Evolutionary conservation across 2,113 vertebrate species (phyloP).

Genomic region (Heterocephalus glaber): DNA sequence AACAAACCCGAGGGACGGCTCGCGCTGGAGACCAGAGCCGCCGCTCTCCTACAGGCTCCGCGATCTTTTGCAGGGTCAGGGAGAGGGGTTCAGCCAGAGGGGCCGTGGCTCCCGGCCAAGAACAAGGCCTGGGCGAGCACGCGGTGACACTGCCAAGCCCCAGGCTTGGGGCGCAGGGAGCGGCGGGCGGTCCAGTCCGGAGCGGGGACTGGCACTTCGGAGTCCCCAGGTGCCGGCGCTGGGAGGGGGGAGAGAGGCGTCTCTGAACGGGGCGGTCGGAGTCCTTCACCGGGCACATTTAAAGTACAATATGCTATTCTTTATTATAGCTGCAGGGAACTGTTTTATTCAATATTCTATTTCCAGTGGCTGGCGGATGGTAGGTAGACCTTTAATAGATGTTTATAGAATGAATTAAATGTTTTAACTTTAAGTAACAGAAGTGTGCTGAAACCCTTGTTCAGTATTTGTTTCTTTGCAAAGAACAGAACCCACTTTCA

Average conservation of each 20-base stretch:
- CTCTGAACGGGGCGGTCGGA: not conserved
- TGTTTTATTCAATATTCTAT: not conserved
- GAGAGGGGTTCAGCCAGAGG: fast-evolving
- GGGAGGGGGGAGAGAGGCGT: not conserved
- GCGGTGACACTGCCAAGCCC: too few species aligned
- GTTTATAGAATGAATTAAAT: not conserved
- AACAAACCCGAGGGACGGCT: not conserved
- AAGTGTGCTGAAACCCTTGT: not conserved
- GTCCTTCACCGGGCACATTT: not conserved
- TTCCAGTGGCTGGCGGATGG: not conserved
- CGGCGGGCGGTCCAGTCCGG: too few species aligned
- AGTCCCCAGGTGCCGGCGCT: not conserved
- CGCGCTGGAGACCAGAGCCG: not conserved
- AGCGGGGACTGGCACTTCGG: too few species aligned
- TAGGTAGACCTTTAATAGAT: not conserved
- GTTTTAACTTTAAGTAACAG: not conserved
- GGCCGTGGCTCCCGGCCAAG: not conserved
- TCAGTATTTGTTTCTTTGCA: not conserved
- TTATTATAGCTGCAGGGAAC: not conserved
- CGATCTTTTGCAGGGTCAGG: not conserved
- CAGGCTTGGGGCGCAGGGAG: not conserved
- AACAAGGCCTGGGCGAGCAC: not conserved
- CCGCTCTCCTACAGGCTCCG: not conserved
- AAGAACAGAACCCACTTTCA: not conserved
- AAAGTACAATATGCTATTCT: not conserved